Conservation (phyloP, 2,888 invertebrate species). For the Mantis religiosa region DNA sequence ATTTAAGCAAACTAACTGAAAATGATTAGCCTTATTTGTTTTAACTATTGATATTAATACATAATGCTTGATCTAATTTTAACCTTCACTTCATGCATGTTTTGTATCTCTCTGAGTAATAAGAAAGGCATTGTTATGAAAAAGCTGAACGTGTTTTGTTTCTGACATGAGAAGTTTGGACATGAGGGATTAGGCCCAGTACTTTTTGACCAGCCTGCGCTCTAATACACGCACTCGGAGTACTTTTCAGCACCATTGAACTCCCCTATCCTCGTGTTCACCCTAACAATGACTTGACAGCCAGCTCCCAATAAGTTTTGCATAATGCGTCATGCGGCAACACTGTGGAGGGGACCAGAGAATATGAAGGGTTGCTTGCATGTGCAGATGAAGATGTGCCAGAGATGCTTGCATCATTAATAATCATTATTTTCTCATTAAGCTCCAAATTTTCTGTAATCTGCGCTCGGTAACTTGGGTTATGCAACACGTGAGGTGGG, state of each 20-base stretch:
- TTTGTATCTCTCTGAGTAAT: too few species aligned
- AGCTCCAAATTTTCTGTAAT: neutral
- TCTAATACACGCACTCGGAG: neutral
- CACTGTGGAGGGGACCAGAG: neutral
- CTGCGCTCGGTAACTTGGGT: neutral
- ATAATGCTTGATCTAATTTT: too few species aligned
- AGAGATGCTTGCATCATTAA: neutral
- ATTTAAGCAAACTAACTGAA: too few species aligned
- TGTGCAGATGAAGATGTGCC: neutral
- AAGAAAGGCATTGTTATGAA: too few species aligned
- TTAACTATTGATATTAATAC: too few species aligned
- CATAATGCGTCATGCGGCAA: conserved; percentile 4
- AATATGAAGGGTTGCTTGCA: neutral
- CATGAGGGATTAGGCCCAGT: too few species aligned
- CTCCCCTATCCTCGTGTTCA: neutral
- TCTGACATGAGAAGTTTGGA: too few species aligned
- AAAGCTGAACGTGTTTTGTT: too few species aligned
- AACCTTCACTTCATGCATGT: too few species aligned
- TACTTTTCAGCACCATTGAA: neutral
- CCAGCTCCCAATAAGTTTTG: conserved; percentile 1
- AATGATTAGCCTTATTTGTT: too few species aligned
- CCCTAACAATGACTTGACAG: conserved; percentile 1
- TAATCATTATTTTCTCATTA: neutral
- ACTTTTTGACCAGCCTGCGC: neutral
- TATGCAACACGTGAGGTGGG: neutral